Evolutionary conservation across 2,113 vertebrate species (phyloP).

Genomic region (Oryctolagus cuniculus): mOryCun1.1 NC_091436.1:124250001-124250500

Average conservation of each 20-base stretch:
- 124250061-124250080: not conserved
- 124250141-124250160: not conserved
- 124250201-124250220: accelerated
- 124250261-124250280: not conserved
- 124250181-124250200: not conserved
- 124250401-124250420: not conserved
- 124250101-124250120: not conserved
- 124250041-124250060: not conserved
- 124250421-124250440: not conserved
- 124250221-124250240: not conserved
- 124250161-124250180: not conserved
- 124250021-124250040: not conserved
- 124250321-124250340: not conserved
- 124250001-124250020: too few relatives aligned
- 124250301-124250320: not conserved
- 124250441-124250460: not conserved
- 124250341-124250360: not conserved
- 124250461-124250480: not conserved
- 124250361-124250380: not conserved
- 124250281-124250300: not conserved
- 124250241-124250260: not conserved
- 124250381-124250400: not conserved
- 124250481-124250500: not conserved
- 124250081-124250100: not conserved
- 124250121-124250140: not conserved